Conservation (phyloP, 2,113 vertebrate species). For the human (Homo sapiens) region DNA sequence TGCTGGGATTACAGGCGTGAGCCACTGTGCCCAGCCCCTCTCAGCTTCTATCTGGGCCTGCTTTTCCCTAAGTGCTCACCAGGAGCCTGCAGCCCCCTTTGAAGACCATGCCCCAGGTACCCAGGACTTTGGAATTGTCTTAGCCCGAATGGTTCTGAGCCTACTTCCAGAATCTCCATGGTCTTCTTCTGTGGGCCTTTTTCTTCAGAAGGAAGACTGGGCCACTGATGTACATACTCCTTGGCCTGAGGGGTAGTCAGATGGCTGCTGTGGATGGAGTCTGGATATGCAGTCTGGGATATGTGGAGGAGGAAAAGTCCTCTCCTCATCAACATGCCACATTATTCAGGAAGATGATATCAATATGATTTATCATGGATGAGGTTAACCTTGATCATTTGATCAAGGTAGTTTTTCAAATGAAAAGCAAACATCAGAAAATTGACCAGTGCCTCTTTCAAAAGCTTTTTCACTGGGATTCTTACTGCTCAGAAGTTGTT, state of each 20-base stretch:
- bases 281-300: not conserved
- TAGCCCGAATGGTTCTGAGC: not conserved
- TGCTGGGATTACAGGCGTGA: too few relatives aligned
- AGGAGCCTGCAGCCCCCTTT: not conserved
- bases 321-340: not conserved
- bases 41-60: not conserved
- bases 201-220: not conserved
- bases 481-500: conserved; percentile 26
- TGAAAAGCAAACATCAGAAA: not conserved
- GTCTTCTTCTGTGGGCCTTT: not conserved
- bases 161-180: not conserved
- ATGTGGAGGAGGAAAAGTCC: not conserved
- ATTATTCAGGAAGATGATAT: not conserved
- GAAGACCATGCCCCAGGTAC: not conserved
- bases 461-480: conserved; percentile 14
- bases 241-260: not conserved
- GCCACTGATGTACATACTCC: not conserved
- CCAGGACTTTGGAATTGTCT: not conserved
- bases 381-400: not conserved
- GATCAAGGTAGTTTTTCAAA: not conserved
- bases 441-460: not conserved
- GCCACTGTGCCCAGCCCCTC: too few relatives aligned
- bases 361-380: not conserved
- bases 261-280: not conserved
- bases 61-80: not conserved